Evolutionary conservation across 2,888 invertebrate species (phyloP).

Genomic region (Monopis laevigella): DNA sequence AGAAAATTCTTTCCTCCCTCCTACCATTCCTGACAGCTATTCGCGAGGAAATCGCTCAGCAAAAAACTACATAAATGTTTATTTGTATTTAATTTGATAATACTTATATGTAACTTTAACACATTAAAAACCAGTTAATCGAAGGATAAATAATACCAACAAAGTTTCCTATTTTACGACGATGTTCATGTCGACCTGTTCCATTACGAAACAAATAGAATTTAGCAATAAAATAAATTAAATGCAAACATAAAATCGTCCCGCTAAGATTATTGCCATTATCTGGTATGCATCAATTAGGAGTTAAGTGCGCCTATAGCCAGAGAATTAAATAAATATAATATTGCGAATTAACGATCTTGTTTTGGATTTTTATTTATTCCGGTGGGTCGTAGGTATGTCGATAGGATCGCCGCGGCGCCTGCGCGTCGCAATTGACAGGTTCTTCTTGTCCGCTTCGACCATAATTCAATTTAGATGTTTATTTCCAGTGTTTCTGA

Average conservation of each 20-base stretch:
- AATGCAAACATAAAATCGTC: neutral
- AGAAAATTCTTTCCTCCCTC: slow-evolving; percentile 3
- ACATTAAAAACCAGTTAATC: neutral
- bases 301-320: slow-evolving; percentile 7
- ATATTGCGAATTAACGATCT: slow-evolving; percentile 10
- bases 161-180: too few species aligned
- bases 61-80: too few species aligned
- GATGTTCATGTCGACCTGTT: too few species aligned
- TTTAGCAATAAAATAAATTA: neutral
- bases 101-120: too few species aligned
- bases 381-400: slow-evolving; percentile 20
- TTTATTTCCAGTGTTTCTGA: slow-evolving; percentile 51
- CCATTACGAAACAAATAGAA: too few species aligned
- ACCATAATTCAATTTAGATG: slow-evolving; percentile 46
- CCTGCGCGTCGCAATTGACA: slow-evolving; percentile 59
- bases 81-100: too few species aligned
- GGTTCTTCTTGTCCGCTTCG: slow-evolving; percentile 59
- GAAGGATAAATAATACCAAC: neutral
- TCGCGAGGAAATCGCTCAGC: too few species aligned
- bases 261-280: slow-evolving; percentile 7
- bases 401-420: slow-evolving; percentile 44
- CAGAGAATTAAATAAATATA: slow-evolving; percentile 5
- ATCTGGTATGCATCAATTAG: neutral
- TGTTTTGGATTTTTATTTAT: slow-evolving; percentile 7
- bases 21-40: too few species aligned